These are phyloP conservation scores for Onychomys arenicola DNA, from an alignment of 2,797 vertebrate species.

Conservation along the genomic window DNA sequence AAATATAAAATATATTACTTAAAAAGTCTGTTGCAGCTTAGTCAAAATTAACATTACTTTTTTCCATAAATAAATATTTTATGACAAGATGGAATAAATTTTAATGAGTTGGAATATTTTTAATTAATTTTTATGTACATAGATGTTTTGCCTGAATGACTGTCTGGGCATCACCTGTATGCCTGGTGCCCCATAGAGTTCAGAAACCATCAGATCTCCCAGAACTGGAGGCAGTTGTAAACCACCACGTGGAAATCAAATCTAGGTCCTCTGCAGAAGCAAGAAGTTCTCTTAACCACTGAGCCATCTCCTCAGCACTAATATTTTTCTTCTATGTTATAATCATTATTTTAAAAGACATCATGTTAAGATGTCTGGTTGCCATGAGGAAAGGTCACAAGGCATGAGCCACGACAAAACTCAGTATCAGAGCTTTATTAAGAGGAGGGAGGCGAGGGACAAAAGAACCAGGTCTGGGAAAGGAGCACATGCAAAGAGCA, in stretches of 20 bases:
- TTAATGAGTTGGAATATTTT: not conserved
- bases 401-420: too few species aligned
- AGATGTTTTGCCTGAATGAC: not conserved
- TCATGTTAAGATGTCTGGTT: not conserved
- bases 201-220: not conserved
- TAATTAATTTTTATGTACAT: not conserved
- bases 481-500: too few species aligned
- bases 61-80: conserved; percentile 18
- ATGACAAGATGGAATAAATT: not conserved
- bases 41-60: conserved; percentile 47
- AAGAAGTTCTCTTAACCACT: not conserved
- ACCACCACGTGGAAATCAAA: not conserved
- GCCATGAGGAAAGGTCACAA: too few species aligned
- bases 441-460: too few species aligned
- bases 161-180: not conserved
- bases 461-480: too few species aligned
- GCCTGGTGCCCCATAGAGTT: not conserved
- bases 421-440: too few species aligned
- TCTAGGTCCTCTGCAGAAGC: not conserved
- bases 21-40: conserved; percentile 27
- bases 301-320: not conserved
- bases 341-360: not conserved
- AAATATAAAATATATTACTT: conserved; percentile 36
- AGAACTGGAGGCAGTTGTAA: too few species aligned
- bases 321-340: conserved; percentile 31